Percentiles rank a stretch among this genome's conserved stretches.
Conservation (phyloP, 35 echinoderm and acorn worm genomes). For the Patiria miniata region DNA sequence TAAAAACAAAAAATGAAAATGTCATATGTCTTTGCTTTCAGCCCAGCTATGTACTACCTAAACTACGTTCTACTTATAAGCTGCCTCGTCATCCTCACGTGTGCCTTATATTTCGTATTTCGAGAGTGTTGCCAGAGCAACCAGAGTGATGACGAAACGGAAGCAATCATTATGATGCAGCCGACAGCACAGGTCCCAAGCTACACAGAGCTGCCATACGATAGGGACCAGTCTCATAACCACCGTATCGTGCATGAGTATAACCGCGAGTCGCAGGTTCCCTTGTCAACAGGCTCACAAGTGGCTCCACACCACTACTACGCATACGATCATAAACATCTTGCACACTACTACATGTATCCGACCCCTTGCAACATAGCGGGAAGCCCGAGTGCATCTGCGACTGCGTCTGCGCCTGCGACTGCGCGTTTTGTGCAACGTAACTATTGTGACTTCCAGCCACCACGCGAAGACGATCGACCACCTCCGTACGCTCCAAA, state of each 20-base stretch:
- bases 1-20: too few relatives aligned
- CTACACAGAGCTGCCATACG: background rate
- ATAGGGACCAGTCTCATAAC: background rate
- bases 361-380: background rate
- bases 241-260: background rate
- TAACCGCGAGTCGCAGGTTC: background rate
- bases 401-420: background rate
- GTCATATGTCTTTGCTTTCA: background rate
- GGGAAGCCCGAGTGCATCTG: background rate
- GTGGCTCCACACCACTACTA: background rate
- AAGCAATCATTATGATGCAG: background rate
- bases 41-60: background rate
- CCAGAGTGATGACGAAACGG: background rate
- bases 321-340: background rate
- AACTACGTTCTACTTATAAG: background rate
- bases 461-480: background rate
- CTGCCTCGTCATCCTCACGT: background rate
- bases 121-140: background rate
- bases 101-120: background rate
- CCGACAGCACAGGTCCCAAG: background rate
- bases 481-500: slow-evolving; percentile 6
- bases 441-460: background rate
- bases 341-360: background rate
- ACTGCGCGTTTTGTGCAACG: too few relatives aligned
- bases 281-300: background rate